Base-by-base conservation (phyloP, 2,888 invertebrate genomes). In the Isotomurus palustris region DNA sequence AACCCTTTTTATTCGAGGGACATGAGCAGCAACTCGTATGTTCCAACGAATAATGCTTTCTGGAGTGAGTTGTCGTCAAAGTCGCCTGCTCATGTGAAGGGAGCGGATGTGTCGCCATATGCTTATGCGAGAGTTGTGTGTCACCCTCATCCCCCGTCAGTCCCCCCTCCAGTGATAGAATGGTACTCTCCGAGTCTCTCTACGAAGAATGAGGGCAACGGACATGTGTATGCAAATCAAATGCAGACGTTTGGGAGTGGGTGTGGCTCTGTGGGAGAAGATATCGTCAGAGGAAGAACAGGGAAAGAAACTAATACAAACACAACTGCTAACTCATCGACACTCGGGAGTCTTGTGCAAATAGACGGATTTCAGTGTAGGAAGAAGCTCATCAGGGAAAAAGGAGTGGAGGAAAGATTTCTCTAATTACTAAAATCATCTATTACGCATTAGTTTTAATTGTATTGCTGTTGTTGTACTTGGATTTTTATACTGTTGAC, bases 91-190 rank as follows among this genome's bases (percentile, higher is more conserved):
- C n/a, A n/a, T n/a, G n/a, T n/a, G n/a, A 66, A 66, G 60, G 68
- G 70, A 5, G 66, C 70, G 12, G 70, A 70, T 54, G 70, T 70
- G 38, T 68, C 68, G 17, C 70, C 70, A 1, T 70, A 70, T 57
- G 70, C 70, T 38, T 70, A 70, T 44, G 68, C 70, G 35, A 68
- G 68, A 45, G 64, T 70, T 29, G 54, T 67, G 21, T 48, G 58
- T 14, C 66, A 64, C 41, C 25, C 53, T 17, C 50, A 54, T 19
- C 59, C 56, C 25, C 52, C 56, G 32, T 19, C 5, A 14, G n/a
- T 14, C 5, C 56, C 62, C 25, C 62, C 62, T 36, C 66, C 60
- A 19, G 47, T 60, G 49, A 56, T 60, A 36, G 68, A 70, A 54
- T 70, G 68, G 68, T 70, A 68, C 56, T 70, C 68, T 2, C 66